Evolutionary conservation across 2,113 vertebrate species (phyloP).

Genomic region (Colossoma macropomum): DNA sequence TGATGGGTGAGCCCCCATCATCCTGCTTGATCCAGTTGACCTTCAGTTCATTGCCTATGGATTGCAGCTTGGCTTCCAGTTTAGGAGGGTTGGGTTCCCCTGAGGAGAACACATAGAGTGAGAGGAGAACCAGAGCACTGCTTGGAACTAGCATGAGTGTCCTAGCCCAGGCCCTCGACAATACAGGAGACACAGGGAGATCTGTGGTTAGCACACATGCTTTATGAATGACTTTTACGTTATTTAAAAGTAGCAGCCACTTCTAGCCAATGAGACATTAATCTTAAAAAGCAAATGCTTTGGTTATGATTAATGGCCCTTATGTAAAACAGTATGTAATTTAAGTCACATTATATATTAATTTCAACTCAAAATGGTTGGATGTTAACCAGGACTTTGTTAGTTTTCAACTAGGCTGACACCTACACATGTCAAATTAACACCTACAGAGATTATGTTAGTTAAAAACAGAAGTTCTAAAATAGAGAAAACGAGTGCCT

Average conservation of each 20-base stretch:
- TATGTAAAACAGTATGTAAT: neutral
- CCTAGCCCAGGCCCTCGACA: constrained; percentile 12
- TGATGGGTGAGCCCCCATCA: constrained; percentile 94
- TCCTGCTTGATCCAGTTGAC: constrained; percentile 95
- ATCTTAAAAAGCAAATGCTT: neutral
- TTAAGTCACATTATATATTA: neutral
- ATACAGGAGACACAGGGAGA: constrained; percentile 32
- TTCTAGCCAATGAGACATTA: neutral
- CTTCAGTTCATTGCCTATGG: constrained; percentile 86
- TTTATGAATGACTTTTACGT: constrained; percentile 4
- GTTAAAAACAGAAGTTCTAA: neutral
- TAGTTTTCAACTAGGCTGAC: neutral
- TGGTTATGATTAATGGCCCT: constrained; percentile 11
- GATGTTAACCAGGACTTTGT: neutral
- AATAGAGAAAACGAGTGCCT: no score
- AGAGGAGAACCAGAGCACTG: neutral
- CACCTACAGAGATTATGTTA: neutral
- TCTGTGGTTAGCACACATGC: neutral
- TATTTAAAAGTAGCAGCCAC: neutral
- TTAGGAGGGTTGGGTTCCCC: constrained; percentile 95
- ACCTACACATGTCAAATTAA: neutral
- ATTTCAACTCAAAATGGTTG: neutral
- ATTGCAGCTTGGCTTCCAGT: constrained; percentile 84
- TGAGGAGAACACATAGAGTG: constrained; percentile 70
- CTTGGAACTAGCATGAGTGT: neutral